Evolutionary conservation across 1,140 invertebrate genomes (phyloP).

Genomic region (Philotrypesis tridentata): DNA sequence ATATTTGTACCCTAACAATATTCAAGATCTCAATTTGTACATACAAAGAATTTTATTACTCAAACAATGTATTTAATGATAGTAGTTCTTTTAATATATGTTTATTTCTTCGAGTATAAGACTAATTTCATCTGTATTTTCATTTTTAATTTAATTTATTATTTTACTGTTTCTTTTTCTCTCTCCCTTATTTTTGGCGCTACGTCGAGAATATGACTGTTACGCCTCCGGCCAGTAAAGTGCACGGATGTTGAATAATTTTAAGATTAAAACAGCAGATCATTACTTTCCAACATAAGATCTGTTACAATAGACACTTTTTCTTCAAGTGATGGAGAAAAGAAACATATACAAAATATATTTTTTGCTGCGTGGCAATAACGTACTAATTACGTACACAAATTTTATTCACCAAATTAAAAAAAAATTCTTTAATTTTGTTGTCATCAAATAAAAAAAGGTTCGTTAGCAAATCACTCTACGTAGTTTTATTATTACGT

Average conservation of each 20-base stretch:
- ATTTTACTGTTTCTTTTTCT: slow-evolving; percentile 60
- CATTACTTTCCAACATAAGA: slow-evolving; percentile 16
- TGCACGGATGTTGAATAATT: slow-evolving; percentile 35
- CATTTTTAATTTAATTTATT: slow-evolving; percentile 31
- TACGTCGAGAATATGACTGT: neutral
- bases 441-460: neutral
- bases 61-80: slow-evolving; percentile 31
- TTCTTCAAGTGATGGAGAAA: neutral
- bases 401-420: neutral
- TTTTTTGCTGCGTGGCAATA: neutral
- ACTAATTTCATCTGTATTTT: slow-evolving; percentile 42
- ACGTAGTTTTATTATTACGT: neutral
- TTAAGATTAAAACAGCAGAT: slow-evolving; percentile 19
- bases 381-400: neutral
- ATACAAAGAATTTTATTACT: neutral
- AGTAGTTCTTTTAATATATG: slow-evolving; percentile 33
- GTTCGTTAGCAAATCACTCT: neutral
- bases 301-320: neutral
- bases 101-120: slow-evolving; percentile 57
- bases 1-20: neutral
- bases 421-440: neutral
- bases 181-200: slow-evolving; percentile 55
- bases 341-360: neutral
- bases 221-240: slow-evolving; percentile 26
- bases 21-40: neutral